Conservation (phyloP, 2,797 vertebrate genomes). For the Sebastolobus alascanus region DNA sequence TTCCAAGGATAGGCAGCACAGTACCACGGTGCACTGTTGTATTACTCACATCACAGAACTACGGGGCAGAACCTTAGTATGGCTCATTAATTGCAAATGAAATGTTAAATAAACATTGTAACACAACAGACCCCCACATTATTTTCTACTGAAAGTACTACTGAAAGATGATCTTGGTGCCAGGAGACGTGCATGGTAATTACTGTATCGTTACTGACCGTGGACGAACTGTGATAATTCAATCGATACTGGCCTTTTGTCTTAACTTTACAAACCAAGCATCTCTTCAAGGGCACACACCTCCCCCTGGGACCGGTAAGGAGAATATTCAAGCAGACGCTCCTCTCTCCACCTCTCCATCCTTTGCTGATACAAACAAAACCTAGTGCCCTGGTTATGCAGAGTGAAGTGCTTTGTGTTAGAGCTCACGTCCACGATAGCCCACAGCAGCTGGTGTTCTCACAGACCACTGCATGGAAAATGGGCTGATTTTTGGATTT, state of each 20-base stretch:
- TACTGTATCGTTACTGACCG: slow-evolving; percentile 42
- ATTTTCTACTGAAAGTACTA: slow-evolving; percentile 33
- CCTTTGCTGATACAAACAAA: slow-evolving; percentile 46
- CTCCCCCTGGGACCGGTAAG: slow-evolving; percentile 10
- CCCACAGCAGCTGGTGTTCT: slow-evolving; percentile 84
- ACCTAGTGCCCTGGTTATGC: slow-evolving; percentile 55
- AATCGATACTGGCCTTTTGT: slow-evolving; percentile 66
- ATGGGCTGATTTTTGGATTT: slow-evolving; percentile 83
- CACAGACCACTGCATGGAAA: slow-evolving; percentile 87
- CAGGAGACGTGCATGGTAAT: slow-evolving; percentile 52
- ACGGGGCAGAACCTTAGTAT: slow-evolving; percentile 21
- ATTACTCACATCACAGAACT: slow-evolving; percentile 22
- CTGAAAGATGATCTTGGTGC: slow-evolving; percentile 46
- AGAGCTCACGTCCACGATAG: slow-evolving; percentile 74
- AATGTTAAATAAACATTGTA: slow-evolving; percentile 58
- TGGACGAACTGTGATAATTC: slow-evolving; percentile 54
- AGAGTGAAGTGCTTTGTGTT: slow-evolving; percentile 76
- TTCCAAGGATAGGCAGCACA: slow-evolving; percentile 21
- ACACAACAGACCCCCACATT: slow-evolving; percentile 29
- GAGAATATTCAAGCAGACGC: slow-evolving; percentile 46
- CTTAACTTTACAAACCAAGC: slow-evolving; percentile 65
- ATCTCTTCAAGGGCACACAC: slow-evolving; percentile 64
- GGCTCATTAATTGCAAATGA: slow-evolving; percentile 60
- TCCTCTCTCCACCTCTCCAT: slow-evolving; percentile 31
- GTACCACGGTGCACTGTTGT: neutral